Conservation (phyloP, 2,113 vertebrate species). For the Xyliphius kryptos region DNA sequence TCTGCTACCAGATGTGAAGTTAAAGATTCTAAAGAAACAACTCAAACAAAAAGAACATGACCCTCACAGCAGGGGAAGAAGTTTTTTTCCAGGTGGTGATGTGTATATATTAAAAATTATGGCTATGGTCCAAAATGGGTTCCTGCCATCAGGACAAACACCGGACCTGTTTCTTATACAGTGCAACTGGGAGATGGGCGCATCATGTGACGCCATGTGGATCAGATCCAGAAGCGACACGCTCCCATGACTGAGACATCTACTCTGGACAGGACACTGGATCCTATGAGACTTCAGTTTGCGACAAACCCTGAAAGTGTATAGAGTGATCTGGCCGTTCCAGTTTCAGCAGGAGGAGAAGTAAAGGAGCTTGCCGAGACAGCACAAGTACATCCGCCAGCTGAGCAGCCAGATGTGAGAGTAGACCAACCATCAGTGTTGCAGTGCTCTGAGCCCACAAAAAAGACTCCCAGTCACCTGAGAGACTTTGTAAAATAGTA, state of each 20-base stretch:
- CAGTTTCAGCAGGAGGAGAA: no score
- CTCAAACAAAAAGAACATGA: conserved; percentile 27
- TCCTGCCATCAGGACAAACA: neutral
- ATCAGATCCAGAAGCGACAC: neutral
- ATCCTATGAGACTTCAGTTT: no score
- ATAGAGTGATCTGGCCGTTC: no score
- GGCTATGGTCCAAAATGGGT: conserved; percentile 10
- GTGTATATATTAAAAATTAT: conserved; percentile 17
- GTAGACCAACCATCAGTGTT: neutral
- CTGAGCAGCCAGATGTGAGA: no score
- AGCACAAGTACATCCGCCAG: no score
- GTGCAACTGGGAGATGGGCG: conserved; percentile 10
- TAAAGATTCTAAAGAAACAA: conserved; percentile 1
- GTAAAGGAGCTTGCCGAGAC: neutral
- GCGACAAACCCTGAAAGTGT: no score
- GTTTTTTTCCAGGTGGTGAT: neutral
- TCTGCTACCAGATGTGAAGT: conserved; percentile 15
- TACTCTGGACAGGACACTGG: neutral
- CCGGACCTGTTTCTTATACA: conserved; percentile 15
- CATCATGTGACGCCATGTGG: conserved; percentile 12
- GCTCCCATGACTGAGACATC: neutral
- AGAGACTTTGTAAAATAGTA: neutral
- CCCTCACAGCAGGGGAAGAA: neutral
- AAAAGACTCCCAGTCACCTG: neutral
- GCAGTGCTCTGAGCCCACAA: neutral